These are phyloP conservation scores for Bombus waltoni DNA, from an alignment of 1,140 invertebrate genomes.

Conservation along the genomic window DNA sequence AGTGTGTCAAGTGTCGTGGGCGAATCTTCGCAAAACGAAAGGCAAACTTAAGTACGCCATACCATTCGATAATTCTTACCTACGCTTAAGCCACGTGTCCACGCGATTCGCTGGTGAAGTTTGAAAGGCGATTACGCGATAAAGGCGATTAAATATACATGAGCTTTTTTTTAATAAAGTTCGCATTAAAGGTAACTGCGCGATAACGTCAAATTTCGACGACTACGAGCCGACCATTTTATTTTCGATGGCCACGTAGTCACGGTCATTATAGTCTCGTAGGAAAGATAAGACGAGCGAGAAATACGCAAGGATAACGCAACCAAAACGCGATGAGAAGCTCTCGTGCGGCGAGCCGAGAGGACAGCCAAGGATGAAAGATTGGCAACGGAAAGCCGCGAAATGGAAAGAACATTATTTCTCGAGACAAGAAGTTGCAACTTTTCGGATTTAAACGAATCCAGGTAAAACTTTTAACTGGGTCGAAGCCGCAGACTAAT, in stretches of 20 bases:
- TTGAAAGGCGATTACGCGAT: background rate
- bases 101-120: background rate
- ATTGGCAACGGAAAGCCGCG: conserved; percentile 3
- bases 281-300: background rate
- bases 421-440: conserved; percentile 37
- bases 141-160: background rate
- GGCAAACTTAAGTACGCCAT: background rate
- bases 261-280: too few species aligned
- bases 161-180: background rate
- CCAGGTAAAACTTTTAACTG: conserved; percentile 49
- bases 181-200: background rate
- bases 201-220: too few species aligned
- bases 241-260: background rate
- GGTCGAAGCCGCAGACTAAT: conserved; percentile 40
- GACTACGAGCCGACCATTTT: too few species aligned
- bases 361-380: conserved; percentile 13
- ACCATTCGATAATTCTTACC: too few species aligned
- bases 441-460: conserved; percentile 42
- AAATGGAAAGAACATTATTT: conserved; percentile 39
- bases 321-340: background rate
- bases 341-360: background rate
- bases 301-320: background rate
- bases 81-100: background rate
- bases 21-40: background rate
- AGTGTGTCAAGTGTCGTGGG: background rate